Percentiles rank a stretch among this genome's conserved stretches.
phyloP scores from a whole-genome alignment of 1,140 invertebrate genomes.

The Drosophila sp. region DNA sequence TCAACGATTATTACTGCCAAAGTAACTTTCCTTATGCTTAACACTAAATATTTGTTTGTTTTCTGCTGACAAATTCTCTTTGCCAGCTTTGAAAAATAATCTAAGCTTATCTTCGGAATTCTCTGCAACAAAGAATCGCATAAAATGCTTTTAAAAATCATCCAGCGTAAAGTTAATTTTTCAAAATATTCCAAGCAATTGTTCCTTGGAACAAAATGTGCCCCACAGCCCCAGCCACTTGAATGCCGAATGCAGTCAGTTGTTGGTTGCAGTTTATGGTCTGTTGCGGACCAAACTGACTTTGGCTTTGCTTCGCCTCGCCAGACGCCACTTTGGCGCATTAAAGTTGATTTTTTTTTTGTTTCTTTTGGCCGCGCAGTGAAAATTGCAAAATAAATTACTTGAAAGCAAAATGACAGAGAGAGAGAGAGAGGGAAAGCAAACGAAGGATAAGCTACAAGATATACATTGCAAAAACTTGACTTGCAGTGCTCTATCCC shows the following conservation, averaged over 20 bases:
- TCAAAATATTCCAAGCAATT: constrained; percentile 65
- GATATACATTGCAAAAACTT: constrained; percentile 5
- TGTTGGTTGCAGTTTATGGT: constrained; percentile 69
- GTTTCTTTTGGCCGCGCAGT: constrained; percentile 49
- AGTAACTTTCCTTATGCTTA: constrained; percentile 35
- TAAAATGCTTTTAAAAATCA: constrained; percentile 69
- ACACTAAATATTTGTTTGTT: constrained; percentile 57
- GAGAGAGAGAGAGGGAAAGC: background rate
- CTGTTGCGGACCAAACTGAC: constrained; percentile 48
- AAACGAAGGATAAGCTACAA: constrained; percentile 2
- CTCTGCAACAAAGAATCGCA: constrained; percentile 31
- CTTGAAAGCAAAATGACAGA: constrained; percentile 11
- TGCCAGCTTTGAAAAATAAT: constrained; percentile 31
- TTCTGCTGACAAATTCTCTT: constrained; percentile 38
- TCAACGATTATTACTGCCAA: constrained; percentile 27
- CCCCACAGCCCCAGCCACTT: constrained; percentile 38
- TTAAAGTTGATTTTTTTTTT: constrained; percentile 43
- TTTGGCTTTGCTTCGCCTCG: background rate
- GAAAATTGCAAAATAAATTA: constrained; percentile 57
- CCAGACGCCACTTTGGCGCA: constrained; percentile 38
- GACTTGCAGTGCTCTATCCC: constrained; percentile 6
- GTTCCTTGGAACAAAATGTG: constrained; percentile 54
- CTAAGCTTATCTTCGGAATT: constrained; percentile 27
- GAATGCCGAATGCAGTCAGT: constrained; percentile 57
- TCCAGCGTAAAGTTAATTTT: constrained; percentile 75